Percentiles rank a stretch among this genome's conserved stretches.
Conservation (phyloP, 1,140 invertebrate species). For the Oreohelix idahoensis region DNA sequence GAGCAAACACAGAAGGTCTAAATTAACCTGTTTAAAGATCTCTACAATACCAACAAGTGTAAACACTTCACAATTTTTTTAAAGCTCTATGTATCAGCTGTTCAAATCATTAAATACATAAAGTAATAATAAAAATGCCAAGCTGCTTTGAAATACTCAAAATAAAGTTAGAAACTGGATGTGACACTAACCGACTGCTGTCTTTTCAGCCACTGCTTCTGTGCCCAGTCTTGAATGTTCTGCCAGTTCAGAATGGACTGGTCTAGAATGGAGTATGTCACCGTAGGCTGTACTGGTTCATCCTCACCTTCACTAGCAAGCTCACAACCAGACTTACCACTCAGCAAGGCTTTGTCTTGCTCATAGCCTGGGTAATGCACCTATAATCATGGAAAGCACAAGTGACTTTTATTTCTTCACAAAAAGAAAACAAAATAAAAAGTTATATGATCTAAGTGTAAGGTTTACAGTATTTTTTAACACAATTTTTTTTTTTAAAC, state of each 20-base stretch:
- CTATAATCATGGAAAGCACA: too few relatives aligned
- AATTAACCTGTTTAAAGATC: neutral
- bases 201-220: conserved; percentile 70
- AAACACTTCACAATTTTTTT: too few relatives aligned
- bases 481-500: too few relatives aligned
- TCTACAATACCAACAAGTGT: neutral
- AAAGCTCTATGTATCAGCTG: too few relatives aligned
- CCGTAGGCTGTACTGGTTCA: conserved; percentile 54
- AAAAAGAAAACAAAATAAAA: too few relatives aligned
- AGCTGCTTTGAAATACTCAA: too few relatives aligned
- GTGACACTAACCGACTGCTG: conserved; percentile 52
- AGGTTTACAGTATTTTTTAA: too few relatives aligned
- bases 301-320: conserved; percentile 31
- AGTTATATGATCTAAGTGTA: too few relatives aligned
- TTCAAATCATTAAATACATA: too few relatives aligned
- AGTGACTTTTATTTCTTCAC: too few relatives aligned
- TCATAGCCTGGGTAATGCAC: conserved; percentile 47
- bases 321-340: conserved; percentile 47
- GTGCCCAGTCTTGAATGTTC: conserved; percentile 71
- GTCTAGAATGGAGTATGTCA: conserved; percentile 69
- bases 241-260: conserved; percentile 72
- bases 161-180: neutral
- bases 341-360: conserved; percentile 48
- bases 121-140: too few relatives aligned
- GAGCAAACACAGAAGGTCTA: neutral